These are phyloP conservation scores for Megamerina dolium DNA, from an alignment of 2,888 invertebrate genomes.

Conservation along the genomic window DNA sequence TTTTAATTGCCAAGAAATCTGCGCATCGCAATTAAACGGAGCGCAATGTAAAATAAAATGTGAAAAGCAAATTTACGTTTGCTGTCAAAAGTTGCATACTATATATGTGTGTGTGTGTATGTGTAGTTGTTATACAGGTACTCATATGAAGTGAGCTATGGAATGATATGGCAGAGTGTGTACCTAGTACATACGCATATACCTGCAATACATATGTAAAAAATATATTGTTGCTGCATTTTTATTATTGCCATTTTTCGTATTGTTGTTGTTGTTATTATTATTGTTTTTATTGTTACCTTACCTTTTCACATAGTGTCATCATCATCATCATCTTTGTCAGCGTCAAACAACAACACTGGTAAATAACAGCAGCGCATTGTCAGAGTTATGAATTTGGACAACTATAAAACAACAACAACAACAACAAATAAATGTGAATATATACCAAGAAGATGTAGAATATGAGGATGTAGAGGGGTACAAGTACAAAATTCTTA, in stretches of 20 bases:
- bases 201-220: no score
- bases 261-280: neutral
- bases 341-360: conserved; percentile 9
- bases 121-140: no score
- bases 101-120: conserved; percentile 47
- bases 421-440: no score
- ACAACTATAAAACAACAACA: conserved; percentile 23
- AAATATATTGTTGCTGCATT: no score
- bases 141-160: no score
- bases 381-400: neutral
- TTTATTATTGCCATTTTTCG: no score
- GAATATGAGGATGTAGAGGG: no score
- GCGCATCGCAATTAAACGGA: conserved; percentile 26
- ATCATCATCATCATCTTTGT: conserved; percentile 35
- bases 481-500: conserved; percentile 35
- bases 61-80: conserved; percentile 41
- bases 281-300: conserved; percentile 17
- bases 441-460: no score
- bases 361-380: conserved; percentile 14
- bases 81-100: conserved; percentile 46
- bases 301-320: conserved; percentile 46
- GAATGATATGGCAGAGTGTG: no score
- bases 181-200: no score
- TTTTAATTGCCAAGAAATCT: conserved; percentile 43
- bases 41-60: conserved; percentile 5